phyloP scores from a whole-genome alignment of 2,113 vertebrate species.

The Chelonoidis abingdonii region DNA sequence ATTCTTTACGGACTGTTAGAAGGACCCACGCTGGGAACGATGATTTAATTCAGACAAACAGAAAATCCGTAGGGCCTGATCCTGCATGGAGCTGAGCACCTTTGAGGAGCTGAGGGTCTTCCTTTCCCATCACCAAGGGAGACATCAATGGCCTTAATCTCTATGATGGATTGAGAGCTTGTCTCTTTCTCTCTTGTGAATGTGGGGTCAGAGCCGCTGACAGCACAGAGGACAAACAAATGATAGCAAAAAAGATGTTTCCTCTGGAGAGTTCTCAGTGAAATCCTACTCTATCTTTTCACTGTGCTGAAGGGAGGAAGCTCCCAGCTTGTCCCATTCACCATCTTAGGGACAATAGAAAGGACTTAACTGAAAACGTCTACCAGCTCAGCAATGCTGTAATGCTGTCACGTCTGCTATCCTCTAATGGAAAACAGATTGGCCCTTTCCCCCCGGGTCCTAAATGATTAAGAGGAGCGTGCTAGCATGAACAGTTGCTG shows the following conservation, averaged over 20 bases:
- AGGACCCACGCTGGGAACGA: not conserved
- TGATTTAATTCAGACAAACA: not conserved
- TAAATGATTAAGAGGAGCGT: not conserved
- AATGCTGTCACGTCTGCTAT: not conserved
- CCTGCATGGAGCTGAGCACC: fast-evolving
- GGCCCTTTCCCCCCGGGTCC: slow-evolving; percentile 5
- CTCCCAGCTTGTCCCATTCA: not conserved
- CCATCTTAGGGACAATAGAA: not conserved
- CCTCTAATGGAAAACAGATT: slow-evolving; percentile 57
- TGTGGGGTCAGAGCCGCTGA: not conserved
- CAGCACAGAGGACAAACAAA: not conserved
- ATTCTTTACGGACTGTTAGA: not conserved
- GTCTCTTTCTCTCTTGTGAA: fast-evolving
- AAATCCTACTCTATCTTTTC: not conserved
- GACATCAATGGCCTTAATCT: not conserved
- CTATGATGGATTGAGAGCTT: not conserved
- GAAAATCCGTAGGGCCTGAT: not conserved
- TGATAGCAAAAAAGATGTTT: not conserved
- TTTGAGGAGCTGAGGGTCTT: not conserved
- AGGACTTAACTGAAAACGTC: not conserved
- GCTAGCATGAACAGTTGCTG: not conserved
- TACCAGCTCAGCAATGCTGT: not conserved
- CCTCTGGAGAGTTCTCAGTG: not conserved
- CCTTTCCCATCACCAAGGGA: fast-evolving
- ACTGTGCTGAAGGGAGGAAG: not conserved